phyloP scores from a whole-genome alignment of 1,140 invertebrate genomes.

The Rhizoglyphus robini region DNA sequence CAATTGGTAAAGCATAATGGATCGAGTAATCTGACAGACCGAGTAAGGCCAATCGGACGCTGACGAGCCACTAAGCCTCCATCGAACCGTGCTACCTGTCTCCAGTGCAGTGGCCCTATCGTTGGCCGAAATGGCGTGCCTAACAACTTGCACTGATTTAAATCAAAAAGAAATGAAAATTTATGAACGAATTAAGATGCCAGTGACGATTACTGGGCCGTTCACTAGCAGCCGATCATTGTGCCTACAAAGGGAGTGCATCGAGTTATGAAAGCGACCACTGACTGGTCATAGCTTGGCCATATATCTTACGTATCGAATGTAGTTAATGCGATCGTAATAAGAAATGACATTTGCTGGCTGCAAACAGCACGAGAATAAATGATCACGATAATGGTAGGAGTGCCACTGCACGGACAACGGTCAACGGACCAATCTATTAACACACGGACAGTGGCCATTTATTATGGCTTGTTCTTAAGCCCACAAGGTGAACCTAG shows the following conservation, averaged over 20 bases:
- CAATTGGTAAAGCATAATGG: too few species aligned
- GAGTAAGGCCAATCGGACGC: too few species aligned
- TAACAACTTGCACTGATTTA: too few species aligned
- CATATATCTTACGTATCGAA: constrained; percentile 13
- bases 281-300: neutral
- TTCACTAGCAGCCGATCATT: neutral
- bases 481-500: neutral
- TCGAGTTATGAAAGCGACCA: constrained; percentile 2
- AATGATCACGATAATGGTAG: constrained; percentile 15
- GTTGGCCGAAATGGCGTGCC: too few species aligned
- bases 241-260: too few species aligned
- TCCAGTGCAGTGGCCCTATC: too few species aligned
- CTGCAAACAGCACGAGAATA: constrained; percentile 15
- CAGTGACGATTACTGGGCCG: constrained; percentile 5
- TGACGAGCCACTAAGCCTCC: too few species aligned
- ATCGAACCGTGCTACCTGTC: too few species aligned
- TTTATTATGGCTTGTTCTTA: constrained; percentile 5
- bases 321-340: constrained; percentile 14
- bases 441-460: neutral
- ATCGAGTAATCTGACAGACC: too few species aligned
- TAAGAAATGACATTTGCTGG: constrained; percentile 9
- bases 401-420: constrained; percentile 7
- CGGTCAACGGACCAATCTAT: neutral
- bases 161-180: constrained; percentile 10
- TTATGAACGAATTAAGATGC: constrained; percentile 14